phyloP scores from a whole-genome alignment of 2,888 invertebrate genomes.

The Melipona bicolor region DNA sequence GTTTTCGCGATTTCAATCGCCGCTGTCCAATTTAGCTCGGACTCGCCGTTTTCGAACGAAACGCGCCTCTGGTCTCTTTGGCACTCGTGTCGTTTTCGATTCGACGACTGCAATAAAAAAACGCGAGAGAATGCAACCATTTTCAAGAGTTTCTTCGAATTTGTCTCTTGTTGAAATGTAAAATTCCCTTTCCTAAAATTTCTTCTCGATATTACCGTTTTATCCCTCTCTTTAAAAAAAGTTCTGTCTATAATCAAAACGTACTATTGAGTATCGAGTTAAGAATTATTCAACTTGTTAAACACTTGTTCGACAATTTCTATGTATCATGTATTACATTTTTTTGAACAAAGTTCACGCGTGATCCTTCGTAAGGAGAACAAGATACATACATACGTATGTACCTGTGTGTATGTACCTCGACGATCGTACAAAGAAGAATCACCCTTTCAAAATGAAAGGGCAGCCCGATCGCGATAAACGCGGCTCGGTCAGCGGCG shows the following conservation, averaged over 20 bases:
- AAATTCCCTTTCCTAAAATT: too few species aligned
- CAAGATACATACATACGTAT: neutral
- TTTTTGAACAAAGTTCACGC: neutral
- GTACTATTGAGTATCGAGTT: too few species aligned
- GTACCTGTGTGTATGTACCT: neutral
- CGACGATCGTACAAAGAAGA: constrained; percentile 22
- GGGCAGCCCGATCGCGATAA: constrained; percentile 55
- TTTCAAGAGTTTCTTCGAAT: neutral
- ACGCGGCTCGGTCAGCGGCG: constrained; percentile 35
- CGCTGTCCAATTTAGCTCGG: constrained; percentile 14
- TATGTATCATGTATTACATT: too few species aligned
- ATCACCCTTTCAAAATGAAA: constrained; percentile 34
- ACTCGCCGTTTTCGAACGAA: neutral
- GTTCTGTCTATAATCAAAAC: neutral
- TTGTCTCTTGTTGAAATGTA: too few species aligned
- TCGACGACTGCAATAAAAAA: neutral
- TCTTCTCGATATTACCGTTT: too few species aligned
- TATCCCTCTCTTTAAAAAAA: neutral
- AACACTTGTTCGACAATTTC: too few species aligned
- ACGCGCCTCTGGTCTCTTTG: neutral
- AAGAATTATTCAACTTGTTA: too few species aligned
- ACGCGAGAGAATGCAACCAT: neutral
- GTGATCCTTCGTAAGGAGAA: neutral
- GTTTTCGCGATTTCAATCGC: constrained; percentile 22
- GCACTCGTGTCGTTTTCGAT: neutral